Percentiles rank a stretch among this genome's conserved stretches.
Conservation (phyloP, 2,888 invertebrate species). For the Tanypteryx hageni region DNA sequence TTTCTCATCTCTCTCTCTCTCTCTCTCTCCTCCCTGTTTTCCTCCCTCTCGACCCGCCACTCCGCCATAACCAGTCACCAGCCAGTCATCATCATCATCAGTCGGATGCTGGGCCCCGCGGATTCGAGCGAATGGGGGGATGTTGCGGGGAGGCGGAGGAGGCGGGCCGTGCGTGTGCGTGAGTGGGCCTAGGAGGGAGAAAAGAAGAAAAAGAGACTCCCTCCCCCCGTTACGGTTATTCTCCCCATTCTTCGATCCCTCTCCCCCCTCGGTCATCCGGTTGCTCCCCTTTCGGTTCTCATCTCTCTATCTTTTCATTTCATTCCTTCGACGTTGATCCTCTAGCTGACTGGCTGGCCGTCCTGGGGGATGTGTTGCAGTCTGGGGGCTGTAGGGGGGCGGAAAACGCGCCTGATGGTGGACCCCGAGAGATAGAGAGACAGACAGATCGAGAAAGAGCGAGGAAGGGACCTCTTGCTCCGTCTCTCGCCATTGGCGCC, state of each 20-base stretch:
- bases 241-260: not conserved
- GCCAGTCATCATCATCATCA: conserved; percentile 32
- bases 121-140: too few species aligned
- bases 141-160: not conserved
- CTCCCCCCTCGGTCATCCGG: not conserved
- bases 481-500: not conserved
- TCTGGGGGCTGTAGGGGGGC: not conserved
- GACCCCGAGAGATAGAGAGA: not conserved
- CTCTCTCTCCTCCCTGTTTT: too few species aligned
- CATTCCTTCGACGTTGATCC: conserved; percentile 56
- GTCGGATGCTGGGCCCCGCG: conserved; percentile 28
- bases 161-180: not conserved
- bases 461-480: not conserved
- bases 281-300: too few species aligned
- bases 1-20: too few species aligned
- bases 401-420: conserved; percentile 42
- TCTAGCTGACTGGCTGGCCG: conserved; percentile 45
- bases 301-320: conserved; percentile 43
- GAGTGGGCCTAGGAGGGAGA: conserved; percentile 12
- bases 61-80: conserved; percentile 7
- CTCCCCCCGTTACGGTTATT: not conserved
- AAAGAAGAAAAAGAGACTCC: not conserved
- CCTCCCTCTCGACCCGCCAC: not conserved
- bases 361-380: conserved; percentile 27
- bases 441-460: not conserved